Base-by-base conservation (phyloP, 30 jellyfish, hydroid and myxozoan species). In the Turritopsis dohrnii region DNA sequence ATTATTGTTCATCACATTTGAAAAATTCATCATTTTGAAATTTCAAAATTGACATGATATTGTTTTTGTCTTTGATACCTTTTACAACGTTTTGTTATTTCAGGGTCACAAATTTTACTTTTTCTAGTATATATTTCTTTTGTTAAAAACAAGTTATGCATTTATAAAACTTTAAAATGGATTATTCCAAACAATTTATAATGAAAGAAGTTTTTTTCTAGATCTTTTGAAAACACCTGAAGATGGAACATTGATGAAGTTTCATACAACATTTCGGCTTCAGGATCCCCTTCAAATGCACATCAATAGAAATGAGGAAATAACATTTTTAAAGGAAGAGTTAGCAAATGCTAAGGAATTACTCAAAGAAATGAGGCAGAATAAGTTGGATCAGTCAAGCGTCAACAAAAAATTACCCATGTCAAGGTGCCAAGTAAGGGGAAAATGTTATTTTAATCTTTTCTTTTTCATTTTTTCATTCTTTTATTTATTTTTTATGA, bases 371-470 rank as follows among this genome's bases (percentile, higher is more conserved):
- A 27, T 69, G 28, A 69, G 13, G 13, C 60, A 41, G 60, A 41
- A 41, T 41, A 41, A 41, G 60, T 13, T 41, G 13, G 9, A 41
- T 3, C 5, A 41, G 60, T 41, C 60, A 41, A 41, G 60, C 60
- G 9, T 5, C 13, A 13, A 41, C 60, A 29, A 22, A 21, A 84
- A 1, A 86, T 86, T 66, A 83, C 69, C 23, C 71, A 80, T 31
- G 88, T 72, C n/a, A 94, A 91, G 72, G 27, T n/a, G 76, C 80
- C 81, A 23, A 76, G 95, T 52, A 84, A 83, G 79, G 5, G 60
- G 60, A 41, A 41, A 41, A 41, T 41, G 60, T 3, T 41, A 41
- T 41, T 21, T 69, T 17, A 3, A 3, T 69, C 8, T 69, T 17
- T 4, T 69, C 9, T 21, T 69, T 69, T 4, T 69, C 17, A 3